These are phyloP conservation scores for Prosopocoilus inquinatus DNA, from an alignment of 2,888 invertebrate species.

Conservation along the genomic window DNA sequence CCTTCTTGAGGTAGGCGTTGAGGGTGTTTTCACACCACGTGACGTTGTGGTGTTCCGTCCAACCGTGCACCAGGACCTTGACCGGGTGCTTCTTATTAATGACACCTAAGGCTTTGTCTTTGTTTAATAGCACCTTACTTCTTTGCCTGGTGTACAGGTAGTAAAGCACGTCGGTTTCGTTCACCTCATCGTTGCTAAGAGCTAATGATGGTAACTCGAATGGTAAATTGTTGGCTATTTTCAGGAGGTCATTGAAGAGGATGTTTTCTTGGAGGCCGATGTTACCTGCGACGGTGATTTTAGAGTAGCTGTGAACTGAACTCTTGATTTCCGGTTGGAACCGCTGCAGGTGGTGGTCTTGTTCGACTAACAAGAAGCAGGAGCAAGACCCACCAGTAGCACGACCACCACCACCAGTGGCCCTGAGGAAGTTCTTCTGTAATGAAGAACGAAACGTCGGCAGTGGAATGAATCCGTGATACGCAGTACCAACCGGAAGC, in stretches of 20 bases:
- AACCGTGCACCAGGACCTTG: slow-evolving; percentile 53
- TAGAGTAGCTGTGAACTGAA: too few species aligned
- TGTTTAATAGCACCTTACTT: slow-evolving; percentile 2
- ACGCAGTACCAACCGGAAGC: too few species aligned
- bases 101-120: neutral
- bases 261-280: slow-evolving; percentile 1
- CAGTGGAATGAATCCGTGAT: too few species aligned
- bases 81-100: slow-evolving; percentile 12
- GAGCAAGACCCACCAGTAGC: too few species aligned
- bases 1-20: slow-evolving; percentile 46
- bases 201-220: slow-evolving; percentile 4
- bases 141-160: slow-evolving; percentile 9
- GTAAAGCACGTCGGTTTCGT: neutral
- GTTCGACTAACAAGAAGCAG: too few species aligned
- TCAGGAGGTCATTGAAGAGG: slow-evolving; percentile 7
- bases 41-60: slow-evolving; percentile 47
- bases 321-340: too few species aligned
- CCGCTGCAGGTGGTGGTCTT: too few species aligned
- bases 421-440: too few species aligned
- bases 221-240: slow-evolving; percentile 8
- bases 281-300: neutral
- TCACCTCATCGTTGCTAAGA: slow-evolving; percentile 1
- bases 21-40: slow-evolving; percentile 42
- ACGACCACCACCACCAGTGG: too few species aligned
- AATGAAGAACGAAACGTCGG: too few species aligned